phyloP scores from a whole-genome alignment of 2,797 vertebrate species.

The Limosa lapponica region DNA sequence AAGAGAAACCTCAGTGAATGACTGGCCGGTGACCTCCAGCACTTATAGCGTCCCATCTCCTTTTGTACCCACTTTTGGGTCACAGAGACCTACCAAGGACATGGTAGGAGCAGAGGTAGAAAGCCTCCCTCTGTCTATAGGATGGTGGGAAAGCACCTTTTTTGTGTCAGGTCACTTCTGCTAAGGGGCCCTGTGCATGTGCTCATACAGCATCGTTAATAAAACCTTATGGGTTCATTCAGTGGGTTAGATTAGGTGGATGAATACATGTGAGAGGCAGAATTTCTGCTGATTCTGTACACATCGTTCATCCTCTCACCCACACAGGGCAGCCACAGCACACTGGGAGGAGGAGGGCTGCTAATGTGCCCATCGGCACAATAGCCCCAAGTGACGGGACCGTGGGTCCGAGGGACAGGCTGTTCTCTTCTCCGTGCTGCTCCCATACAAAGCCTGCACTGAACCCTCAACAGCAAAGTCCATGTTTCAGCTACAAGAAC shows the following conservation, averaged over 20 bases:
- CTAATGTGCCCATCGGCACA: fast-evolving
- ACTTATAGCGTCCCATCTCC: fast-evolving
- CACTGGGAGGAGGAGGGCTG: neutral
- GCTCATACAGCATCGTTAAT: neutral
- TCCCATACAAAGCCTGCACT: neutral
- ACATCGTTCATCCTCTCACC: neutral
- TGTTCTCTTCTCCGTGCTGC: neutral
- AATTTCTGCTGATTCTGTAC: neutral
- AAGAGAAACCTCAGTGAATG: neutral
- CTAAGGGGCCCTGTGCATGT: fast-evolving
- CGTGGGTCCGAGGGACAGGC: neutral
- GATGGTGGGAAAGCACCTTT: neutral
- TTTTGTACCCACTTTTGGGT: neutral
- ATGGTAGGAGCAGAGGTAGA: neutral
- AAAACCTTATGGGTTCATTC: neutral
- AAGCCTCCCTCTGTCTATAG: neutral
- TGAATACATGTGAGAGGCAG: neutral
- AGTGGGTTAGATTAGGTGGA: neutral
- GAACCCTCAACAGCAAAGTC: neutral
- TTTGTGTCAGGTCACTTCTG: neutral
- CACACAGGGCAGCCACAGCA: neutral
- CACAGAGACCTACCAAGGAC: neutral
- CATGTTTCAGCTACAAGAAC: neutral
- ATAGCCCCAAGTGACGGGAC: neutral
- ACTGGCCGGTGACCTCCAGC: neutral